Base-by-base conservation (phyloP, 2,888 invertebrate genomes). In the Chrysomela aeneicollis region DNA sequence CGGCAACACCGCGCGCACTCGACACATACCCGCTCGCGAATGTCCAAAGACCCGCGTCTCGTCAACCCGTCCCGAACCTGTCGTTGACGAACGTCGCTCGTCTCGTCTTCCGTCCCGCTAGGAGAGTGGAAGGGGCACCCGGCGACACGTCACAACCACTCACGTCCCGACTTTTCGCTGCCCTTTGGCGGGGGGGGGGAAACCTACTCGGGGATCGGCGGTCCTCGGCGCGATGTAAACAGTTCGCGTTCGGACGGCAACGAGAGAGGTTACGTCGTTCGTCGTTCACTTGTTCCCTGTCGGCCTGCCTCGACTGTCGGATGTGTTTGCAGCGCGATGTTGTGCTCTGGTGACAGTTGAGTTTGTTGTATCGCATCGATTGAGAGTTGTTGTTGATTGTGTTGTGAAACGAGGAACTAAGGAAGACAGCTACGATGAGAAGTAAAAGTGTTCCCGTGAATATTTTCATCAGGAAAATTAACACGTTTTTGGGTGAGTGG, bases 131-230 rank as follows among this genome's bases (percentile, higher is more conserved):
- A 67, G 71, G 71, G 73, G 73, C 42, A 42, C 2, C 71, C 70
- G 72, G 68, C 70, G 68, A 68, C 69, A 67, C 74, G 77, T 78
- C 78, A 77, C 73, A 66, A 73, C 76, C 77, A 78, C 76, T 78
- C 78, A 78, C 74, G 74, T 74, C 74, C 75, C 74, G 78, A 78
- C 77, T 78, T 77, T 77, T 76, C 74, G 74, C 74, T 68, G 68
- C 68, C 70, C 68, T 66, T 63, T 70, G 69, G 68, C 59, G 49
- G 26, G 72, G 73, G 73, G 72, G 73, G 74, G 78, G 76, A 69
- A 71, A 68, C 66, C 71, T 66, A 67, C 68, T 63, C 55, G 61
- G 66, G 68, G 65, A 68, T 69, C 63, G 71, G 67, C 72, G 73
- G 73, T 68, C 61, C 59, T 58, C 61, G 64, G 68, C 64, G 68